phyloP scores from a whole-genome alignment of 1,140 invertebrate species.

The Panagrolaimus sp. region DNA sequence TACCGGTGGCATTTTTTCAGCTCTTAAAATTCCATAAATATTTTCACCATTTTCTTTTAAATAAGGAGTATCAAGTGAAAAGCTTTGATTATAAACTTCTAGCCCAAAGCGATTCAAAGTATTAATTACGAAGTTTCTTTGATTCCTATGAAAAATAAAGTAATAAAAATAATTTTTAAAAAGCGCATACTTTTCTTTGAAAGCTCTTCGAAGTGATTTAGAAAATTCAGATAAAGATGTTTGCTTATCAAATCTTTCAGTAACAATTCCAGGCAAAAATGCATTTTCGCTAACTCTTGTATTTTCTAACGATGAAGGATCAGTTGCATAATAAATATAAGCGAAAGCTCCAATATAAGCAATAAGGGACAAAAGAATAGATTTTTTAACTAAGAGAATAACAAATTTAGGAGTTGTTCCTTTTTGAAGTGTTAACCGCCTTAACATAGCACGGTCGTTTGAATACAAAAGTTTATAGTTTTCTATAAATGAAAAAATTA shows the following conservation, averaged over 20 bases:
- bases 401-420: not conserved
- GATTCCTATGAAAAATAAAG: not conserved
- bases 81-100: not conserved
- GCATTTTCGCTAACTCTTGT: constrained; percentile 15
- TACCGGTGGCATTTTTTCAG: constrained; percentile 17
- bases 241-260: constrained; percentile 11
- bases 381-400: not conserved
- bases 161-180: not conserved
- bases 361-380: not conserved
- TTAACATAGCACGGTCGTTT: too few species aligned
- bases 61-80: not conserved
- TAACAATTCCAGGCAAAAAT: constrained; percentile 9
- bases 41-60: not conserved
- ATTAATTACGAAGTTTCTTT: not conserved
- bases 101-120: not conserved
- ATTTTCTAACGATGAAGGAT: not conserved
- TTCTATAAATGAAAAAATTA: too few species aligned
- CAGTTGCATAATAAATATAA: not conserved
- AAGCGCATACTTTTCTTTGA: not conserved
- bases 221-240: not conserved
- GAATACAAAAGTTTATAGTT: too few species aligned
- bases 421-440: constrained; percentile 1
- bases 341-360: not conserved
- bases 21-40: constrained; percentile 17
- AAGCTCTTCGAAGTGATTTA: not conserved